A percentile compares a stretch with the other conserved stretches of the same genome.
Evolutionary conservation across 2,888 invertebrate genomes (phyloP).

Genomic region (Rapana venosa): DNA sequence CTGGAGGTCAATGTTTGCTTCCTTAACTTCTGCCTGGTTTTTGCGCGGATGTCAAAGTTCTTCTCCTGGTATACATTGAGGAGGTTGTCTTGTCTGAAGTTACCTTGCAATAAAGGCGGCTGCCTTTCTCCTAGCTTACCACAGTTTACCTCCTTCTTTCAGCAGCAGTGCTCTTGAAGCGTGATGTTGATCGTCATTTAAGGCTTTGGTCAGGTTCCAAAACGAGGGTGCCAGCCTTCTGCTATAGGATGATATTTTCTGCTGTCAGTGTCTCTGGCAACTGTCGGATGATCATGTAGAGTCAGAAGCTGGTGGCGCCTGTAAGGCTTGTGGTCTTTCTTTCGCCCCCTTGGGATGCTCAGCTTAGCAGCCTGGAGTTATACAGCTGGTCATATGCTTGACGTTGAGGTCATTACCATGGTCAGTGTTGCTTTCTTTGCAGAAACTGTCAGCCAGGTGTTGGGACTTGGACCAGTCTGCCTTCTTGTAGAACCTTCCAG

Average conservation of each 20-base stretch:
- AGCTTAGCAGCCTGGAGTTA: background rate
- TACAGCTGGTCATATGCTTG: background rate
- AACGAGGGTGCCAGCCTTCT: constrained; percentile 13
- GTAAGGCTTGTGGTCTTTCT: background rate
- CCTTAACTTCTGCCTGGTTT: background rate
- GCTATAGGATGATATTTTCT: background rate
- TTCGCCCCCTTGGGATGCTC: background rate
- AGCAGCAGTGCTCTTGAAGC: constrained; percentile 42
- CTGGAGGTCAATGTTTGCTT: background rate
- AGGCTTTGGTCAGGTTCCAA: background rate
- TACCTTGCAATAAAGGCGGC: background rate
- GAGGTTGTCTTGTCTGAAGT: background rate
- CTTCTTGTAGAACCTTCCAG: constrained; percentile 25
- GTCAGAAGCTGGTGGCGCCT: background rate
- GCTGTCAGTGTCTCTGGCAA: background rate
- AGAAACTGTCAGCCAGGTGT: background rate
- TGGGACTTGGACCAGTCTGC: background rate
- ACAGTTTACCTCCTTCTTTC: background rate
- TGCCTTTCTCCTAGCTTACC: background rate
- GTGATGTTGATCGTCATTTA: background rate
- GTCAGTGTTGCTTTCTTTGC: background rate
- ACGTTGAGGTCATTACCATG: constrained; percentile 12
- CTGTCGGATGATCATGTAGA: background rate
- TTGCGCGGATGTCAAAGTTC: background rate
- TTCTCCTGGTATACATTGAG: background rate